phyloP scores from a whole-genome alignment of 2,888 invertebrate species.

The Oithona nana region DNA sequence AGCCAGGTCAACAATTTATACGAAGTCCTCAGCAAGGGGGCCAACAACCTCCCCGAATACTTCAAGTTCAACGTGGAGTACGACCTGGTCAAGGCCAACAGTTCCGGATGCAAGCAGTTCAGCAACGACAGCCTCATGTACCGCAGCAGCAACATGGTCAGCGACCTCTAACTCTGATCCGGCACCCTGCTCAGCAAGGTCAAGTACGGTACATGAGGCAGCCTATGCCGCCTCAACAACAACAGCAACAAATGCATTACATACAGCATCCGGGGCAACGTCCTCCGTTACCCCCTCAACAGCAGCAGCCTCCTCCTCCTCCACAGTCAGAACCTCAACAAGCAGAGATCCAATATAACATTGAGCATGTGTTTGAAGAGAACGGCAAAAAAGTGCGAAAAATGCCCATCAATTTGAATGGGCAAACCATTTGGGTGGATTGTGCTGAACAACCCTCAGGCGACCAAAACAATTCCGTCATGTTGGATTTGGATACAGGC shows the following conservation, averaged over 20 bases:
- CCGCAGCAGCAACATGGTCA: neutral
- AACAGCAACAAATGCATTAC: neutral
- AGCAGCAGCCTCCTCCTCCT: neutral
- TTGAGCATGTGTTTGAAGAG: conserved; percentile 16
- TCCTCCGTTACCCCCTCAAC: neutral
- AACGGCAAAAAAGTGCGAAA: conserved; percentile 12
- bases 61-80: neutral
- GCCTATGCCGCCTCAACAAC: neutral
- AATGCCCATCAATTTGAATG: conserved; percentile 14
- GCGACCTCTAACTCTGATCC: neutral
- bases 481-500: conserved; percentile 1
- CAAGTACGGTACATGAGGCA: too few relatives aligned
- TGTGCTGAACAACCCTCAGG: conserved; percentile 2
- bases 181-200: neutral
- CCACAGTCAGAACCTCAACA: neutral
- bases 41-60: neutral
- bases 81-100: too few relatives aligned
- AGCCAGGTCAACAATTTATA: neutral
- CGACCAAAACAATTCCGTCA: neutral
- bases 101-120: neutral
- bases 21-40: neutral
- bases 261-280: neutral
- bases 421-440: conserved; percentile 16
- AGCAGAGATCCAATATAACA: conserved; percentile 9
- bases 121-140: neutral